Evolutionary conservation across 2,888 invertebrate genomes (phyloP), one percentile per base, ranked within the genome.

Genomic region (Odontocerum albicorne): DNA sequence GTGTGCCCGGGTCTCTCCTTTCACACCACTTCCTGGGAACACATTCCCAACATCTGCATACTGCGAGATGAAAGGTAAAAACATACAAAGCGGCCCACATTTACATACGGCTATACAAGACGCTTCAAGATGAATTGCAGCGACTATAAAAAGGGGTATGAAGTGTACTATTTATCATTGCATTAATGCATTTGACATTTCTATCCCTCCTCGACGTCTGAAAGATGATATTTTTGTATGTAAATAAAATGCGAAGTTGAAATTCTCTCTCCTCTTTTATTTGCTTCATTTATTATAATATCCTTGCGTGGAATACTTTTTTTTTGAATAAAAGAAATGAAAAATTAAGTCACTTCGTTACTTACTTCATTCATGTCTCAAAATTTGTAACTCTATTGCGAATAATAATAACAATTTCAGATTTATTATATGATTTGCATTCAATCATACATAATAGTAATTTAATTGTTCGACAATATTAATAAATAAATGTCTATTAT

Each of bases 221-320:
- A 46, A 53, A 53, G 53, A 46, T 53, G 53, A 53, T 53, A 53
- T 53, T 53, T 53, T 46, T 52, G 45, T 52, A 52, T 45, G 44
- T 39, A 44, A 50, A 50, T 52, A 45, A 45, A 44, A 45, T 38
- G 45, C 3, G 47, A 10, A 10, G 4, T 27, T 4, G 4, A 27
- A 27, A 27, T 7, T 27, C 27, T 27, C 4, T n/a, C 20, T n/a
- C n/a, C n/a, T n/a, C n/a, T n/a, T n/a, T n/a, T n/a, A n/a, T n/a
- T n/a, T n/a, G n/a, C n/a, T n/a, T n/a, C n/a, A n/a, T n/a, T n/a
- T n/a, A n/a, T n/a, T n/a, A n/a, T n/a, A n/a, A n/a, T n/a, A n/a
- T n/a, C n/a, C n/a, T n/a, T n/a, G n/a, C n/a, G n/a, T n/a, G n/a
- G n/a, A n/a, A n/a, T n/a, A n/a, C n/a, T n/a, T n/a, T n/a, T n/a